Conservation (phyloP, 1,140 invertebrate species). For the Helicoverpa armigera region DNA sequence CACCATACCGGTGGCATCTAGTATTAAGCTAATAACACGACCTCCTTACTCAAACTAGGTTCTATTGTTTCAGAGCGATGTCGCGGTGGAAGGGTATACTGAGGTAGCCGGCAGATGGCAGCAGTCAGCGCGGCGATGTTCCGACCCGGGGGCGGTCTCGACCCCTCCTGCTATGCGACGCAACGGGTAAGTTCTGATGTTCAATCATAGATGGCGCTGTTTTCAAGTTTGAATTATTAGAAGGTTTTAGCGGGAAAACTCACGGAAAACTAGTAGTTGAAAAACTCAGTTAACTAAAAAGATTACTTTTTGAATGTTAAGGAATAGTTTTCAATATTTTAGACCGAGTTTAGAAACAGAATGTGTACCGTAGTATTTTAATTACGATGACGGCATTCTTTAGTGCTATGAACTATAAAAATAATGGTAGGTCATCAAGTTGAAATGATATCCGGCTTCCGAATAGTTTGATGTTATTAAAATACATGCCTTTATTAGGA, state of each 20-base stretch:
- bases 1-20: slow-evolving; percentile 16
- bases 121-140: slow-evolving; percentile 84
- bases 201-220: slow-evolving; percentile 65
- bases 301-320: too few relatives aligned
- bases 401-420: too few relatives aligned
- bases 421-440: not conserved
- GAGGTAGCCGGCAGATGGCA: slow-evolving; percentile 85
- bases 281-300: too few relatives aligned
- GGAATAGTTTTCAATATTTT: too few relatives aligned
- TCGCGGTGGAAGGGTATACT: slow-evolving; percentile 83
- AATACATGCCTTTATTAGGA: slow-evolving; percentile 10
- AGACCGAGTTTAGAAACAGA: too few relatives aligned
- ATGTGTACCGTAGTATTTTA: too few relatives aligned
- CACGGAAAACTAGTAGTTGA: too few relatives aligned
- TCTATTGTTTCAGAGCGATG: slow-evolving; percentile 77
- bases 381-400: too few relatives aligned
- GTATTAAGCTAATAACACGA: not conserved
- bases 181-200: slow-evolving; percentile 74
- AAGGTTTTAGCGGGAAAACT: not conserved
- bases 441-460: slow-evolving; percentile 5
- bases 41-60: not conserved
- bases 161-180: slow-evolving; percentile 79
- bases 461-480: slow-evolving; percentile 2
- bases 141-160: slow-evolving; percentile 80
- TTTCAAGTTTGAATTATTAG: not conserved